A percentile compares a stretch with the other conserved stretches of the same genome.
Conservation (phyloP, 2,113 vertebrate genomes). For the Craseonycteris thonglongyai region DNA sequence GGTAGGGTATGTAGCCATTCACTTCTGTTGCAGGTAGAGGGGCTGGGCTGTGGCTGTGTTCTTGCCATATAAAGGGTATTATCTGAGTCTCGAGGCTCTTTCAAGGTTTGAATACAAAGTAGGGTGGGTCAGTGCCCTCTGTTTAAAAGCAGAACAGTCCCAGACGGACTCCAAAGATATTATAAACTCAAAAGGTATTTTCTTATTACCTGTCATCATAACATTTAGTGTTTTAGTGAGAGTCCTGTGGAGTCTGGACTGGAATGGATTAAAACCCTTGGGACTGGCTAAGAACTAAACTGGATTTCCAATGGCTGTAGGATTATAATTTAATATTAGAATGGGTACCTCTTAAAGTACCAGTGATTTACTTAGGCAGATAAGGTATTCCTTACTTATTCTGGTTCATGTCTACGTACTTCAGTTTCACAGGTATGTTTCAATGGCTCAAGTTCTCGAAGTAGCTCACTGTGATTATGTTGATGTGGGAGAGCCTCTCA, state of each 20-base stretch:
- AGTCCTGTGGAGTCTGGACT: background rate
- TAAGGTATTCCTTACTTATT: background rate
- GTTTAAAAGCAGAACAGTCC: background rate
- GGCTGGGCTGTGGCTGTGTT: background rate
- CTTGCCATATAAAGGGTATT: no score
- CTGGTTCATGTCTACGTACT: background rate
- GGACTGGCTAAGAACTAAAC: background rate
- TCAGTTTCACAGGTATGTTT: background rate
- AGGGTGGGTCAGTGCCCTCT: background rate
- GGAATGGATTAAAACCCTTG: background rate
- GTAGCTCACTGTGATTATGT: background rate
- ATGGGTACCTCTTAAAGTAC: background rate
- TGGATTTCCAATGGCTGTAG: background rate
- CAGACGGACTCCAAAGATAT: background rate
- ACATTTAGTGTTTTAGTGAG: background rate
- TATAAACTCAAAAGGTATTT: background rate
- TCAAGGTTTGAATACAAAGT: background rate
- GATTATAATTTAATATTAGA: background rate
- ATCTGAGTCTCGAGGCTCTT: background rate
- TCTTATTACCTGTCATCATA: background rate
- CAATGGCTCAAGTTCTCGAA: background rate
- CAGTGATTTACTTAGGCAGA: background rate
- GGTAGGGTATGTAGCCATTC: background rate
- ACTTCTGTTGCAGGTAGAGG: background rate
- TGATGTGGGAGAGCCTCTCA: background rate